These are phyloP conservation scores for Dryomyza anilis DNA, from an alignment of 2,888 invertebrate species.

Conservation along the genomic window DNA sequence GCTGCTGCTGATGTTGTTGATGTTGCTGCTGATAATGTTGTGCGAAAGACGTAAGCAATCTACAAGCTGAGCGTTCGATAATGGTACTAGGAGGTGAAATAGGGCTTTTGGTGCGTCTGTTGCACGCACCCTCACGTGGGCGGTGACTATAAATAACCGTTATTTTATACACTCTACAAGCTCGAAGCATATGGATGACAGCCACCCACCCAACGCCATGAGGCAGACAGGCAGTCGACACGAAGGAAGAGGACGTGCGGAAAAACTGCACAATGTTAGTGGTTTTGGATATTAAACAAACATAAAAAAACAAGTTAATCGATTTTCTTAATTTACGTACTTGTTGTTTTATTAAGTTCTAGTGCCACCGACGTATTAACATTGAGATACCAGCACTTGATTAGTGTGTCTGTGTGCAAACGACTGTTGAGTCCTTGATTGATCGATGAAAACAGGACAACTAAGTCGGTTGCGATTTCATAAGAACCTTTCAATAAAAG, in stretches of 20 bases:
- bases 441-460: slow-evolving; percentile 11
- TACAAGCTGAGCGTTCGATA: neutral
- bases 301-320: no score
- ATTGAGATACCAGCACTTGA: neutral
- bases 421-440: neutral
- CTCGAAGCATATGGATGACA: neutral
- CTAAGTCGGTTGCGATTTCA: no score
- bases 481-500: no score
- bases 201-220: neutral
- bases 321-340: neutral
- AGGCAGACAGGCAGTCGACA: neutral
- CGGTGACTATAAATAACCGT: slow-evolving; percentile 7
- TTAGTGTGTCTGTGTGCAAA: neutral
- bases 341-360: neutral
- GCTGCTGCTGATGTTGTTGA: neutral
- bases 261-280: no score
- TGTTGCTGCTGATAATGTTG: neutral
- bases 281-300: no score
- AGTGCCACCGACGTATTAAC: neutral
- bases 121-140: slow-evolving; percentile 4
- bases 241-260: neutral
- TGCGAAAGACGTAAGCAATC: slow-evolving; percentile 1
- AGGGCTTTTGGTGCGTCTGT: slow-evolving; percentile 9
- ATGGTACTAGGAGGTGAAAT: neutral
- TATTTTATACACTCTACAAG: neutral